Percentiles rank a stretch among this genome's conserved stretches.
These are phyloP conservation scores for Rhabdomys pumilio DNA, from an alignment of 2,797 vertebrate genomes.

Conservation along the genomic window DNA sequence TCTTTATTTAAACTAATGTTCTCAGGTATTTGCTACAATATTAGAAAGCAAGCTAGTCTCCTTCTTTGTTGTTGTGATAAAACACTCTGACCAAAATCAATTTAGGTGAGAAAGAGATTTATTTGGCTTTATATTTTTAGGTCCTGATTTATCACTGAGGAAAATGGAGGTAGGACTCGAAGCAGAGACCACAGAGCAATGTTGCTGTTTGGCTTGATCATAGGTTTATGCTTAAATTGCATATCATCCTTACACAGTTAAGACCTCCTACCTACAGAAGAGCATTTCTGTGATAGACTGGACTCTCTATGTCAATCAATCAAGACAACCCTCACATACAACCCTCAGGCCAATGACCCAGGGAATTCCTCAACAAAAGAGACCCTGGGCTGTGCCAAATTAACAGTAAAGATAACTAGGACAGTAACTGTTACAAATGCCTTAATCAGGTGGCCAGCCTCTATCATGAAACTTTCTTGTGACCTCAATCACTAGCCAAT, in stretches of 20 bases:
- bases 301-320: background rate
- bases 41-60: background rate
- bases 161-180: background rate
- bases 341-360: background rate
- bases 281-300: background rate
- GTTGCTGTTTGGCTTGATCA: background rate
- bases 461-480: background rate
- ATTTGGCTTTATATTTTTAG: background rate
- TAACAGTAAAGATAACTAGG: background rate
- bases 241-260: background rate
- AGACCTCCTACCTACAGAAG: background rate
- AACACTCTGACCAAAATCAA: background rate
- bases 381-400: background rate
- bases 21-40: background rate
- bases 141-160: background rate
- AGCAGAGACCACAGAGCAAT: background rate
- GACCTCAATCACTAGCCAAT: background rate
- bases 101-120: background rate
- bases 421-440: background rate
- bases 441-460: background rate
- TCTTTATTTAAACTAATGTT: background rate
- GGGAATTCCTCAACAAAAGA: background rate
- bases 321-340: background rate
- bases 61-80: background rate
- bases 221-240: background rate